Evolutionary conservation across 1,140 invertebrate genomes (phyloP).

Genomic region (Rhopalosiphum padi): DNA sequence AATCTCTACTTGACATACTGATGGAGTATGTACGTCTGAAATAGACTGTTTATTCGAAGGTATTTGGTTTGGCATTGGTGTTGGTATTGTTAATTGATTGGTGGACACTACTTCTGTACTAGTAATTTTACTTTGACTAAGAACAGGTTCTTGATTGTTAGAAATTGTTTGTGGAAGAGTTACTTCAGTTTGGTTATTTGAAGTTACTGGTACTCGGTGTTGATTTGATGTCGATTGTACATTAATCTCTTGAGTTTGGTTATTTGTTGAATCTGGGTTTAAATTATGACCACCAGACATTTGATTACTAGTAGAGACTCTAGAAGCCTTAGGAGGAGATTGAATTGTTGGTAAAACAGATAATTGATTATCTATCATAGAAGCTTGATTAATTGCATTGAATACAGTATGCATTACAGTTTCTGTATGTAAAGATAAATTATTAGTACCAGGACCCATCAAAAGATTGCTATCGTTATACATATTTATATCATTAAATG

Average conservation of each 20-base stretch:
- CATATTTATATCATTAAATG: slow-evolving; percentile 44
- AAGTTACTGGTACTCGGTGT: slow-evolving; percentile 53
- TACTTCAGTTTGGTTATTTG: slow-evolving; percentile 57
- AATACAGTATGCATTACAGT: slow-evolving; percentile 36
- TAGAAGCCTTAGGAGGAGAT: not conserved
- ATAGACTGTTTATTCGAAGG: not conserved
- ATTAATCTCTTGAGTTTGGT: slow-evolving; percentile 6
- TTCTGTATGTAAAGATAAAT: slow-evolving; percentile 27
- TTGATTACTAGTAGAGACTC: not conserved
- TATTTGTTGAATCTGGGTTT: not conserved
- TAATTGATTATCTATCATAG: slow-evolving; percentile 35
- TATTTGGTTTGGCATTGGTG: not conserved
- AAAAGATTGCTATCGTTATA: slow-evolving; percentile 51
- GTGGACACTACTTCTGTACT: not conserved
- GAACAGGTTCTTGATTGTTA: slow-evolving; percentile 44
- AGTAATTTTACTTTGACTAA: slow-evolving; percentile 36
- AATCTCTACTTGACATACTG: not conserved
- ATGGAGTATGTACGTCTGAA: slow-evolving; percentile 1
- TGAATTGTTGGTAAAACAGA: slow-evolving; percentile 25
- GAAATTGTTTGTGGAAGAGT: slow-evolving; percentile 52
- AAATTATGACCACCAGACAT: not conserved
- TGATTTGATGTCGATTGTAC: slow-evolving; percentile 49
- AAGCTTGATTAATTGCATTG: slow-evolving; percentile 49
- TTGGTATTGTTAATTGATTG: not conserved
- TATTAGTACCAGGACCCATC: slow-evolving; percentile 14